Evolutionary conservation across 2,888 invertebrate species (phyloP).

Genomic region (Pheosia gnoma): DNA sequence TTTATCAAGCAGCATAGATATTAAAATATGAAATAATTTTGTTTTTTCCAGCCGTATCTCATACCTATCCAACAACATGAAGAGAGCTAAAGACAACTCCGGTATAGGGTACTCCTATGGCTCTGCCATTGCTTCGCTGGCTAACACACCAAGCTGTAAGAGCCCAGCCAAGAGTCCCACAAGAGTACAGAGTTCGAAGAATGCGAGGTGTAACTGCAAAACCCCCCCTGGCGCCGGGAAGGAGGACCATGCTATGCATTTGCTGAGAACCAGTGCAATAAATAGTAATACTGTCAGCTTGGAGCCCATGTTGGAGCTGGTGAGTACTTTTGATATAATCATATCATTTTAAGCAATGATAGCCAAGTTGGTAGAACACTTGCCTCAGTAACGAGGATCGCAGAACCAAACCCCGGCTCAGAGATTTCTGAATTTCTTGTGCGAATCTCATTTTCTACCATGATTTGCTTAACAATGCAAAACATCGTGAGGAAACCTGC

Average conservation of each 20-base stretch:
- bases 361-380: no score
- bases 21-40: conserved; percentile 1
- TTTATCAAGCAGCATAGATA: no score
- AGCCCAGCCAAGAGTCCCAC: conserved; percentile 35
- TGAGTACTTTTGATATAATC: conserved; percentile 41
- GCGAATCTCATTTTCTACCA: no score
- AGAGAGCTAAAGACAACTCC: conserved; percentile 74
- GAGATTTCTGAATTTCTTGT: no score
- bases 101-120: conserved; percentile 76
- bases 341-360: no score
- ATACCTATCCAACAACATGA: conserved; percentile 61
- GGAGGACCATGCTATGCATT: conserved; percentile 54
- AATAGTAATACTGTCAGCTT: conserved; percentile 60
- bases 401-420: no score
- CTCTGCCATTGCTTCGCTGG: conserved; percentile 62
- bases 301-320: conserved; percentile 52
- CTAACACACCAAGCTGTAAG: conserved; percentile 42
- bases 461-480: no score
- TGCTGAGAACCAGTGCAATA: conserved; percentile 72
- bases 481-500: no score
- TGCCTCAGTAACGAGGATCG: no score
- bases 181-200: conserved; percentile 36
- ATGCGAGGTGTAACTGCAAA: conserved; percentile 54
- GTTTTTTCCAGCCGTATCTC: conserved; percentile 58
- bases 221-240: conserved; percentile 51